A percentile compares a stretch with the other conserved stretches of the same genome.
Evolutionary conservation across 2,797 vertebrate genomes (phyloP).

Genomic region (Acrossocheilus wenchowensis): DNA sequence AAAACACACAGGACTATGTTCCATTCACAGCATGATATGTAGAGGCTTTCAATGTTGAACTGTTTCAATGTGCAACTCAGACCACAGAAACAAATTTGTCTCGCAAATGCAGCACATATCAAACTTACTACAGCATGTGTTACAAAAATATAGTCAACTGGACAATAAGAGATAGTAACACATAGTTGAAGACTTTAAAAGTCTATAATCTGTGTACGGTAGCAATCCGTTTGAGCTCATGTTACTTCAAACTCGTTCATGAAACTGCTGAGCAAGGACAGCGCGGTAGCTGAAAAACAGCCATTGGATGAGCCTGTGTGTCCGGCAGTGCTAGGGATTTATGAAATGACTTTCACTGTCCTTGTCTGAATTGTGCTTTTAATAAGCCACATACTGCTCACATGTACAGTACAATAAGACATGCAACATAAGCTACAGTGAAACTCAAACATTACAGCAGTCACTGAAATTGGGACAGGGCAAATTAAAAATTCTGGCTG

Average conservation of each 20-base stretch:
- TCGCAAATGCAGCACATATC: background rate
- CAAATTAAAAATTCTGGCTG: background rate
- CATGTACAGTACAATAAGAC: slow-evolving; percentile 6
- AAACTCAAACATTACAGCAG: slow-evolving; percentile 3
- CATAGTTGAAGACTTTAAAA: background rate
- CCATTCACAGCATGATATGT: background rate
- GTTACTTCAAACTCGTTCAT: background rate
- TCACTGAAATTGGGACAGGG: background rate
- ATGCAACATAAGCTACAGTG: background rate
- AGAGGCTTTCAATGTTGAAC: background rate
- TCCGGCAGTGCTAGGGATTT: slow-evolving; percentile 43
- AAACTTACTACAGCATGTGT: background rate
- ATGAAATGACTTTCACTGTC: slow-evolving; percentile 35
- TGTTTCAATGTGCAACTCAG: background rate
- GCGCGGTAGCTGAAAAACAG: slow-evolving; percentile 12
- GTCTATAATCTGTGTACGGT: background rate
- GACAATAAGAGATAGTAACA: background rate
- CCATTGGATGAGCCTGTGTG: background rate
- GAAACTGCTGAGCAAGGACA: slow-evolving; percentile 33
- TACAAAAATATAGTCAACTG: background rate
- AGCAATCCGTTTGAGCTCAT: background rate
- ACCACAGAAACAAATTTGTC: background rate
- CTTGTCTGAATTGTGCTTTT: slow-evolving; percentile 36
- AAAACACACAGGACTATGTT: background rate
- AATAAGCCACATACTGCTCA: slow-evolving; percentile 26